These are phyloP conservation scores for Hydropsyche betteni DNA, from an alignment of 2,888 invertebrate species.

Conservation along the genomic window DNA sequence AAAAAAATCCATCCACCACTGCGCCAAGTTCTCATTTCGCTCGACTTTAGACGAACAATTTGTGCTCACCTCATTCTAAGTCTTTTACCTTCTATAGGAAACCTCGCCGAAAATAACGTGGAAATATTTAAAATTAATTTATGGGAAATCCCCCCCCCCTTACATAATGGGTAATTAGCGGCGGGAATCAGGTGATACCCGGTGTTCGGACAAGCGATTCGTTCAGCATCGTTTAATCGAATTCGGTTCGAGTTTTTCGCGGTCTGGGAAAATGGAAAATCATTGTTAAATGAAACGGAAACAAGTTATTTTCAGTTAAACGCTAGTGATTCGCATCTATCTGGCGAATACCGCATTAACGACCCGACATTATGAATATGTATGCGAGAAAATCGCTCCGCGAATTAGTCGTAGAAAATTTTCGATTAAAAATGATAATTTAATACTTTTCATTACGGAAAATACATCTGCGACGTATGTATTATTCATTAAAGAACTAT, in stretches of 20 bases:
- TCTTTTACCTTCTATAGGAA: no score
- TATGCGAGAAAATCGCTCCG: conserved; percentile 24
- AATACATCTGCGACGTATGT: conserved; percentile 9
- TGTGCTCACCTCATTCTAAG: no score
- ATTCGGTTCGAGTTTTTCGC: neutral
- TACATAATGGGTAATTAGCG: neutral
- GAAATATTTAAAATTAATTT: no score
- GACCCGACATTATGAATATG: conserved; percentile 38
- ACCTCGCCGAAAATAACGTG: no score
- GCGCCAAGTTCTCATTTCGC: no score
- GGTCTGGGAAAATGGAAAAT: conserved; percentile 42
- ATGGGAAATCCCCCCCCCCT: neutral
- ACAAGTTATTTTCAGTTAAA: conserved; percentile 40
- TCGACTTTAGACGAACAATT: no score
- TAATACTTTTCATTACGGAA: conserved; percentile 20
- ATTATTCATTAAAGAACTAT: conserved; percentile 12
- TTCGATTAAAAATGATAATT: conserved; percentile 31
- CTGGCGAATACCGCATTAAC: conserved; percentile 30
- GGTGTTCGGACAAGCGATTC: neutral
- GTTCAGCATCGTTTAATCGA: conserved; percentile 17
- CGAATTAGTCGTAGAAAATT: conserved; percentile 30
- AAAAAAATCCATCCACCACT: no score
- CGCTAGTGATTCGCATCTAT: conserved; percentile 20
- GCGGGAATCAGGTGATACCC: conserved; percentile 12
- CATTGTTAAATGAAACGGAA: conserved; percentile 46